Base-by-base conservation (phyloP, 2,888 invertebrate species). In the Venusia cambrica region DNA sequence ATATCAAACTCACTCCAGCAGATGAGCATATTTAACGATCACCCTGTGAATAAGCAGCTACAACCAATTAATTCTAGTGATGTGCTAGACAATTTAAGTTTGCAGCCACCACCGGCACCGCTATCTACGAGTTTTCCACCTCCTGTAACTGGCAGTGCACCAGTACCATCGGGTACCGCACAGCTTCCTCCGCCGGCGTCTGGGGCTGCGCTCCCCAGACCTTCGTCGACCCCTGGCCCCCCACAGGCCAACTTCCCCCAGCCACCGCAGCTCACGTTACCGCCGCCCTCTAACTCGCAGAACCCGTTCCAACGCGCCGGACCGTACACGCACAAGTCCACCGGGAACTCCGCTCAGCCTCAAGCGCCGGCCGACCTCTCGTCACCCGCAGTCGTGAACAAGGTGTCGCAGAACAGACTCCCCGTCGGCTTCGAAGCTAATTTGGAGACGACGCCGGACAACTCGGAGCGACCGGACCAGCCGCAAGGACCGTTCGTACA, bases 381-480 rank as follows among this genome's bases (percentile, higher is more conserved):
- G 7, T 73, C 80, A 2, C 75, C 81, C n/a, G 57, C 70, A 4
- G 75, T 62, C 8, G 77, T 78, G 4, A 75, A 53, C 40, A 78
- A 77, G 50, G 55, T 72, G 13, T 56, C 71, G 7, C 78, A 80
- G 33, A 71, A 62, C 38, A 61, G 73, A 52, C 51, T 67, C 10
- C 56, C 75, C n/a, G 55, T 71, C 20, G 77, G 77, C 19, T 89
- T 77, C 60, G 88, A 89, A 36, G 89, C 90, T 2, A 92, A 92
- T 67, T 76, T 92, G 43, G 92, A 92, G 71, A 90, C 90, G 2
- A 83, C 90, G 2, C 91, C 92, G 1, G 92, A 92, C 62, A 92
- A 92, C 62, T 90, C 91, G 0, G 93, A 92, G 65, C 85, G 90
- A 34, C 90, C 90, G 0, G 91, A 91, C 60, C 83, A 75, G 38